Conservation (phyloP, 2,113 vertebrate genomes). For the Recurvirostra avosetta region DNA sequence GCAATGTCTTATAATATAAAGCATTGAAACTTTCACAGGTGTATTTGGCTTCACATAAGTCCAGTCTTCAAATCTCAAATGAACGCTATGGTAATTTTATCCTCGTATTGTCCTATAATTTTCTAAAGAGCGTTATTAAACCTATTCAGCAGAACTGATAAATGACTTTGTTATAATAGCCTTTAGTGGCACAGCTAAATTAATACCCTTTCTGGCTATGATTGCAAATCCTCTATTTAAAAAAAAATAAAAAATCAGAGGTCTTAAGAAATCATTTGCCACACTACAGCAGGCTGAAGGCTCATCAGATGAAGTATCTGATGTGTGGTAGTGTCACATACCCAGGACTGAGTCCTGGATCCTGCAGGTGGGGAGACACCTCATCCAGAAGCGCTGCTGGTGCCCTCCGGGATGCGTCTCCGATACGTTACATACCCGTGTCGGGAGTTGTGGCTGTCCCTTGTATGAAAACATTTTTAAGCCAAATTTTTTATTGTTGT, state of each 20-base stretch:
- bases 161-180: slow-evolving; percentile 1
- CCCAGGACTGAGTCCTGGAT: accelerated
- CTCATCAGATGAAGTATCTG: background rate
- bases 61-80: background rate
- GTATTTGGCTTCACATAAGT: background rate
- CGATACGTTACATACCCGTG: accelerated
- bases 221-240: slow-evolving; percentile 2
- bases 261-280: background rate
- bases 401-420: background rate
- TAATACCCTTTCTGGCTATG: background rate
- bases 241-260: background rate
- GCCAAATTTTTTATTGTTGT: background rate
- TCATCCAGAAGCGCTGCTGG: background rate
- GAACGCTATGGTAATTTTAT: background rate
- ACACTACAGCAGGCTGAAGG: background rate
- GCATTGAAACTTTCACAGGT: background rate
- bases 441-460: background rate
- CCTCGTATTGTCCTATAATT: background rate
- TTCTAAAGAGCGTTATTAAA: slow-evolving; percentile 5
- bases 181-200: background rate
- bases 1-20: background rate
- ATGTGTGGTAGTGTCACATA: background rate
- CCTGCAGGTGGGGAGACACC: background rate
- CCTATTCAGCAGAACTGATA: slow-evolving; percentile 30
- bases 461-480: accelerated